phyloP scores from a whole-genome alignment of 2,797 vertebrate species.

The Sylvia borin region DNA sequence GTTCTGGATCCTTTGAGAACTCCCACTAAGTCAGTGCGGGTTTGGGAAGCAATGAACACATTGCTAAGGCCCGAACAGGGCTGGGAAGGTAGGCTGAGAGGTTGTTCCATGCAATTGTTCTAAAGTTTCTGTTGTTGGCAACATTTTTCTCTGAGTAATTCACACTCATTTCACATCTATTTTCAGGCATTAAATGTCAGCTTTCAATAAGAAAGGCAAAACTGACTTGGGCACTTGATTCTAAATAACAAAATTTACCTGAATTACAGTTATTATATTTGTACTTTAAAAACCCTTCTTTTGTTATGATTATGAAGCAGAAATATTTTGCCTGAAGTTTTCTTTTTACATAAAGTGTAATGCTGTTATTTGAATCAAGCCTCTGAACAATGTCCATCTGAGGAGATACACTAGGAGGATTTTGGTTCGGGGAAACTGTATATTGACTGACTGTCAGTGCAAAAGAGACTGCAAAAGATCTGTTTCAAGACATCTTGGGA shows the following conservation, averaged over 20 bases:
- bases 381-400: background rate
- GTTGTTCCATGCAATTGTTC: background rate
- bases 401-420: background rate
- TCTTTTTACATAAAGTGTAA: background rate
- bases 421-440: background rate
- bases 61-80: background rate
- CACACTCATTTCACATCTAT: background rate
- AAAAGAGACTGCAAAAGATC: background rate
- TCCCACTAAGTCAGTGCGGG: background rate
- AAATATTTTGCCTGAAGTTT: background rate
- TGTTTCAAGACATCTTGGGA: background rate
- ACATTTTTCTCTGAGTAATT: constrained; percentile 40
- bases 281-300: background rate
- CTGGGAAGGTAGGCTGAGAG: background rate
- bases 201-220: constrained; percentile 30
- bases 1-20: background rate
- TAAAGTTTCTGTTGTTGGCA: background rate
- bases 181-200: constrained; percentile 26
- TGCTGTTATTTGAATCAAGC: background rate
- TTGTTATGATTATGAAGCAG: background rate
- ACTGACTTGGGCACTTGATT: background rate
- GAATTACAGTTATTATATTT: constrained; percentile 44
- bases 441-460: background rate
- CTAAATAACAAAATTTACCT: constrained; percentile 40
- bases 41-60: background rate